phyloP scores from a whole-genome alignment of 2,888 invertebrate species.

The Sphecodes monilicornis region DNA sequence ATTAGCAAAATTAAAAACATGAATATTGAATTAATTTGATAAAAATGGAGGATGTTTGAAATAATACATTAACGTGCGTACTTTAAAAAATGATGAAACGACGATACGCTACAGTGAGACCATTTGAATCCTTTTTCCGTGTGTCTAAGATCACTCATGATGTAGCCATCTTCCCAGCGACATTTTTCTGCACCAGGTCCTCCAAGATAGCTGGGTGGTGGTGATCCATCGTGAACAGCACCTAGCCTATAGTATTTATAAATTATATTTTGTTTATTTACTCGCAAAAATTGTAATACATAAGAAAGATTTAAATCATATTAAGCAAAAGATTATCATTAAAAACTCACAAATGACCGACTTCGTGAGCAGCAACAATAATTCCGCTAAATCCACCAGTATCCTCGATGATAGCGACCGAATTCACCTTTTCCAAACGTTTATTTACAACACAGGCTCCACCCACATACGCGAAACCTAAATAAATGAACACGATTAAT shows the following conservation, averaged over 20 bases:
- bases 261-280: background rate
- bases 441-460: conserved; percentile 98
- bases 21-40: background rate
- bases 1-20: too few relatives aligned
- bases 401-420: conserved; percentile 98
- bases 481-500: conserved; percentile 21
- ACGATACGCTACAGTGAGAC: conserved; percentile 96
- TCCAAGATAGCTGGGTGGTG: conserved; percentile 96
- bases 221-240: conserved; percentile 98
- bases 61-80: conserved; percentile 79
- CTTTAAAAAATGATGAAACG: conserved; percentile 98
- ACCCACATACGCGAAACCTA: conserved; percentile 98
- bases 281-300: background rate
- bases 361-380: conserved; percentile 98
- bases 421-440: conserved; percentile 97
- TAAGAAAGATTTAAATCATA: too few relatives aligned
- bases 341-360: conserved; percentile 95
- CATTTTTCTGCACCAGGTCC: conserved; percentile 98
- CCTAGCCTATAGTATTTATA: conserved; percentile 88
- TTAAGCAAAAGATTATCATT: background rate
- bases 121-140: conserved; percentile 97
- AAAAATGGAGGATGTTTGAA: background rate
- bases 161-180: conserved; percentile 98
- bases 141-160: conserved; percentile 97
- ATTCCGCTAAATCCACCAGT: conserved; percentile 98